Evolutionary conservation across 2,113 vertebrate species (phyloP), one percentile per base, ranked within the genome.

Genomic region (Megatriorchis doriae): DNA sequence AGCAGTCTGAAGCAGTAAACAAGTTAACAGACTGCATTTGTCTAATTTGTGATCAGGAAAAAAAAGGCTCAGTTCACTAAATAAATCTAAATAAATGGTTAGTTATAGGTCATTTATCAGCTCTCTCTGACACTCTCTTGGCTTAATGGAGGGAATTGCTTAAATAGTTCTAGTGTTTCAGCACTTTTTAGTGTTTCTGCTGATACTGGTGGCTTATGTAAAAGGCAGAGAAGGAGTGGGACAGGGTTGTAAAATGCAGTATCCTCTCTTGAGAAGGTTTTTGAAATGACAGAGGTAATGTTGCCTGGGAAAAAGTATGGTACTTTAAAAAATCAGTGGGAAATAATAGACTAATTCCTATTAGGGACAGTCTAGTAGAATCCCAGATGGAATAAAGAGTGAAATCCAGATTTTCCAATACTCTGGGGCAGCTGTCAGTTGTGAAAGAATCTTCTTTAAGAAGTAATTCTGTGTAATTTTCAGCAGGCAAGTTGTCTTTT

Each of bases 151-250:
- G 43, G 55, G 79, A 26, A 21, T 58, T 40, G 58, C 52, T 31
- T 29, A 13, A 31, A 21, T 6, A n/a, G 31, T 4, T 65, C 4
- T 10, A 10, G 43, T 0, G 1, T 40, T 58, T n/a, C 65, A 23
- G 45, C 68, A 31, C 53, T 4, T 0, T 9, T 53, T 47, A 5
- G 12, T 10, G 15, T 53, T 65, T 40, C 40, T 55, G 58, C n/a
- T 81, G 21, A 26, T 68, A 23, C 11, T 36, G 50, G 47, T 26
- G 42, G 55, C 42, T 67, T 38, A 3, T 9, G 17, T 19, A 10
- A 32, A 43, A n/a, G 50, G 31, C 48, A 50, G 53, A 61, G 77
- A 18, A 16, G 56, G 40, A 42, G 15, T 6, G 23, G 31, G 43
- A 50, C 16, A 5, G 50, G 25, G 56, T 2, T 27, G 43, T 40